phyloP scores from a whole-genome alignment of 2,113 vertebrate genomes.

The Clarias gariepinus region DNA sequence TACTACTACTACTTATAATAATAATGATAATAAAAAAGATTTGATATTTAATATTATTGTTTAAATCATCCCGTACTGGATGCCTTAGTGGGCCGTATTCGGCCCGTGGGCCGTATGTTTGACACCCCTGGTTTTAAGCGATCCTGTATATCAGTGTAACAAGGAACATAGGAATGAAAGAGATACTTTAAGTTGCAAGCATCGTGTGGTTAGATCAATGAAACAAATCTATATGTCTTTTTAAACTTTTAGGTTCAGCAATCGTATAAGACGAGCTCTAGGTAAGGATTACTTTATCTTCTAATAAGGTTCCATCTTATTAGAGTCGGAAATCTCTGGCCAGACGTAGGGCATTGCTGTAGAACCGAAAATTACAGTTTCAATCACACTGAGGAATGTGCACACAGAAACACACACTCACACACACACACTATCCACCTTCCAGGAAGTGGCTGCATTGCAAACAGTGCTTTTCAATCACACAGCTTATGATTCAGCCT shows the following conservation, averaged over 20 bases:
- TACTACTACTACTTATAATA: no score
- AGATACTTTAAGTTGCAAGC: not conserved
- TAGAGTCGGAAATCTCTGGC: constrained; percentile 44
- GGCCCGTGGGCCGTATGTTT: no score
- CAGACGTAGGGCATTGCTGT: constrained; percentile 48
- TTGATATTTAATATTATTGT: no score
- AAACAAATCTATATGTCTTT: constrained; percentile 10
- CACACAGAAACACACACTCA: constrained; percentile 13
- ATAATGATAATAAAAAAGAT: no score
- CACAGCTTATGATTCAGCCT: constrained; percentile 21
- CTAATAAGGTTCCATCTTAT: constrained; percentile 19
- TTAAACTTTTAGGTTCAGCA: not conserved
- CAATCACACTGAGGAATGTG: constrained; percentile 49
- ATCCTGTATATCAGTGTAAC: not conserved
- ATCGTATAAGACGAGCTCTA: constrained; percentile 6
- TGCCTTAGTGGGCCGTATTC: no score
- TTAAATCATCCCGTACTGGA: no score
- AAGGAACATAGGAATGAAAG: not conserved
- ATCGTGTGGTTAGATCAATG: constrained; percentile 13
- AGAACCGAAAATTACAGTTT: constrained; percentile 62
- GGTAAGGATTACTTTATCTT: constrained; percentile 14
- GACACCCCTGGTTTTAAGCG: no score
- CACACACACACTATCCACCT: constrained; percentile 1
- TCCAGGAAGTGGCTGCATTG: constrained; percentile 31
- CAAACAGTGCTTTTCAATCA: constrained; percentile 17